Evolutionary conservation across 2,113 vertebrate genomes (phyloP).

Genomic region (Osmerus mordax): DNA sequence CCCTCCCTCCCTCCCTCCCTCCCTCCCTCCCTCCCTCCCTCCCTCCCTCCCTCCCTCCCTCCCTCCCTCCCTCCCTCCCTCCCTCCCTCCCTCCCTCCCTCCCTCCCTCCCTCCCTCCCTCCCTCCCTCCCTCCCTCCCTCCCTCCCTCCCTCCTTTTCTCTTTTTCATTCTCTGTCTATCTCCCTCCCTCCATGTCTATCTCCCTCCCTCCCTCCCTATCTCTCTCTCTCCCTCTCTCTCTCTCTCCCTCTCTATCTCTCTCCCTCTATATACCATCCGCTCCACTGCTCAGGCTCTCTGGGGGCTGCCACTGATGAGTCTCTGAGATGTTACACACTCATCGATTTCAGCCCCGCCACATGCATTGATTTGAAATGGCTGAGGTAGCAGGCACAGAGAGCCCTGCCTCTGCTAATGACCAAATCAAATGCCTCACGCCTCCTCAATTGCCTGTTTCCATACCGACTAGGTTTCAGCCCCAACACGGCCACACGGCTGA

Average conservation of each 20-base stretch:
- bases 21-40: constrained; percentile 24
- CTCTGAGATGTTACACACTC: constrained; percentile 67
- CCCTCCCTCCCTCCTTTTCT: constrained; percentile 24
- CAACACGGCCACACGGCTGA: constrained; percentile 53
- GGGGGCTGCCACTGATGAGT: constrained; percentile 67
- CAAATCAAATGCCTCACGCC: constrained; percentile 69
- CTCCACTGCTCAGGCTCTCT: constrained; percentile 41
- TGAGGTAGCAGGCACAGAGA: constrained; percentile 56
- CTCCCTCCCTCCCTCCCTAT: not conserved
- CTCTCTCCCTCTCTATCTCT: constrained; percentile 18
- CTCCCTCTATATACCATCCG: constrained; percentile 5
- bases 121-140: constrained; percentile 19
- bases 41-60: no score
- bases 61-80: constrained; percentile 22
- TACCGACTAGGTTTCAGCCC: constrained; percentile 45
- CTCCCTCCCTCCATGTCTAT: not conserved
- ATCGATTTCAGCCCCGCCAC: constrained; percentile 71
- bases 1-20: constrained; percentile 7
- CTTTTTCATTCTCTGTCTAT: no score
- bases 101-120: constrained; percentile 23
- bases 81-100: constrained; percentile 19
- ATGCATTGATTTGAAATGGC: constrained; percentile 73
- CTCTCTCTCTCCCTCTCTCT: constrained; percentile 17
- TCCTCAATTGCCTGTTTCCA: constrained; percentile 43
- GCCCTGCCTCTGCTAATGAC: constrained; percentile 64